Conservation (phyloP, 2,888 invertebrate genomes). For the Pachycephus smyrnensis region DNA sequence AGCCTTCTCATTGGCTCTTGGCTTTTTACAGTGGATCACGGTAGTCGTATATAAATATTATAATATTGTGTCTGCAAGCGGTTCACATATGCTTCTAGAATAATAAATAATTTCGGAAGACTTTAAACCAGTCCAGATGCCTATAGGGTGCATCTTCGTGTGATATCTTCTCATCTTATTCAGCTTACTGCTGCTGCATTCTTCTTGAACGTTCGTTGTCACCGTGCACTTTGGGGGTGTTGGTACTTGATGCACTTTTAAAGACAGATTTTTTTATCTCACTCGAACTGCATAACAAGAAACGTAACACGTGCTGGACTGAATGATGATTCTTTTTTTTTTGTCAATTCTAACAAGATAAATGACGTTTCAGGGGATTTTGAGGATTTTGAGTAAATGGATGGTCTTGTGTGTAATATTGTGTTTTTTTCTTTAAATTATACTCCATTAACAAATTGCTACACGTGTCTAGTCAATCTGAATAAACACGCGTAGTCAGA, state of each 20-base stretch:
- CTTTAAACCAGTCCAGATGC: background rate
- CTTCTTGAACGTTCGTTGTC: background rate
- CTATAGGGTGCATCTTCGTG: background rate
- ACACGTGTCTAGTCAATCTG: background rate
- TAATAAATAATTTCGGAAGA: conserved; percentile 17
- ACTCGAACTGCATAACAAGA: background rate
- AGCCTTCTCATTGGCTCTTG: conserved; percentile 12
- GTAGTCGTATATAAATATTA: conserved; percentile 19
- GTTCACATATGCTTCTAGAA: conserved; percentile 13
- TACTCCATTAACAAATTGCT: background rate
- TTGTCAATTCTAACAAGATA: background rate
- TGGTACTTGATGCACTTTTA: background rate
- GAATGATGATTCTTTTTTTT: background rate
- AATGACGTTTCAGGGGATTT: background rate
- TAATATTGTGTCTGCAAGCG: conserved; percentile 15
- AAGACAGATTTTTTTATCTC: background rate
- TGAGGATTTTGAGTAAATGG: background rate
- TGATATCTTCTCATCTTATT: background rate
- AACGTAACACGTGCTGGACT: background rate
- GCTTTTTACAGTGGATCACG: conserved; percentile 1
- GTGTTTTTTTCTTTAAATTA: background rate
- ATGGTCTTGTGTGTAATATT: background rate
- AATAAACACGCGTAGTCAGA: background rate
- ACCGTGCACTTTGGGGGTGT: background rate
- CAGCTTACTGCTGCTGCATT: background rate